Percentiles rank a stretch among this genome's conserved stretches.
These are phyloP conservation scores for Corynorhinus townsendii DNA, from an alignment of 2,113 vertebrate genomes.

Conservation along the genomic window DNA sequence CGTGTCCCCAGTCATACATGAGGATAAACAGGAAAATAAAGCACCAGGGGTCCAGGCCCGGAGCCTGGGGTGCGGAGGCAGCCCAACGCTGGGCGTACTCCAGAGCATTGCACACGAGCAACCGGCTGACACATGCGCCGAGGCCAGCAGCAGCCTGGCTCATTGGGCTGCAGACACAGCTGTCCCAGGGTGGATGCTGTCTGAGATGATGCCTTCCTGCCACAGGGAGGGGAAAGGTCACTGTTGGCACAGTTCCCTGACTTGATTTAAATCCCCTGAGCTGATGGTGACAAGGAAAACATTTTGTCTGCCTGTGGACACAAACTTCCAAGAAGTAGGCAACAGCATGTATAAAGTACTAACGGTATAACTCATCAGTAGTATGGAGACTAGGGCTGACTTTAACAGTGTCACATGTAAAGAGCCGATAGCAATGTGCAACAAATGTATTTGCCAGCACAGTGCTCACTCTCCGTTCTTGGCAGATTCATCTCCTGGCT, in stretches of 20 bases:
- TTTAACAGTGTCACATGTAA: background rate
- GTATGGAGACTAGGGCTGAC: accelerated
- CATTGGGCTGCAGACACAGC: background rate
- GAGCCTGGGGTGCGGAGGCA: background rate
- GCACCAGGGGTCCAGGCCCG: background rate
- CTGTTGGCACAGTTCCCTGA: background rate
- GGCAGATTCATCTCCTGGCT: background rate
- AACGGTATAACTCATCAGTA: background rate
- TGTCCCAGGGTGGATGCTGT: background rate
- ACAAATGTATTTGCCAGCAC: background rate
- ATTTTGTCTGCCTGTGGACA: background rate
- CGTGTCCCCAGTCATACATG: accelerated
- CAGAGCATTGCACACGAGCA: background rate
- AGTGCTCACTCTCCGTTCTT: background rate
- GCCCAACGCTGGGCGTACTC: accelerated
- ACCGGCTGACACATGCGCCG: background rate
- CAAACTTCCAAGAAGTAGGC: background rate
- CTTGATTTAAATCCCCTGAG: background rate
- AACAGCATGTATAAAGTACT: background rate
- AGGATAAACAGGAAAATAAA: background rate
- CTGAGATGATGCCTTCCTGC: background rate
- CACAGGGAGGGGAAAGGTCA: background rate
- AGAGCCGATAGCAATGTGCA: background rate
- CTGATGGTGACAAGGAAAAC: background rate
- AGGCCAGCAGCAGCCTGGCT: background rate